These are phyloP conservation scores for Sylvia borin DNA, from an alignment of 2,797 vertebrate species.

Conservation along the genomic window DNA sequence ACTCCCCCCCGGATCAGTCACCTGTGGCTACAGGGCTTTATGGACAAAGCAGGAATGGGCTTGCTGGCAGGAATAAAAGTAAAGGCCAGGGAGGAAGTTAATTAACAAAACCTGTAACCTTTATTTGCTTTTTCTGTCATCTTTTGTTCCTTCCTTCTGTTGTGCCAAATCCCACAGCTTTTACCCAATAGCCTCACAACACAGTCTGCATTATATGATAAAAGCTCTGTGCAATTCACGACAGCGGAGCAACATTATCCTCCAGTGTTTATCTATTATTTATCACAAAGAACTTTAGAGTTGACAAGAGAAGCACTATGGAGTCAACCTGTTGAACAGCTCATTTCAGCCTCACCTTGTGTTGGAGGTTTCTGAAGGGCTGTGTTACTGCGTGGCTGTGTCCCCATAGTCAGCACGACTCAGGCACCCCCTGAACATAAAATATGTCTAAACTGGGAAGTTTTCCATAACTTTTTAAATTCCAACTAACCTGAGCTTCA, in stretches of 20 bases:
- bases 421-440: neutral
- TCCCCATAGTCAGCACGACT: rapidly evolving
- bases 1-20: conserved; percentile 19
- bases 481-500: neutral
- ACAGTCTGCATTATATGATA: neutral
- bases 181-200: neutral
- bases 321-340: neutral
- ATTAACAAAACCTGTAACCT: conserved; percentile 38
- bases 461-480: neutral
- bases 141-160: conserved; percentile 18
- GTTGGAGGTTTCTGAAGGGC: neutral
- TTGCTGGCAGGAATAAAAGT: neutral
- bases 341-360: neutral
- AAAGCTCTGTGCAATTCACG: neutral
- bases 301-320: neutral
- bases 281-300: neutral
- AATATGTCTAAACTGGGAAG: rapidly evolving
- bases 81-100: conserved; percentile 13
- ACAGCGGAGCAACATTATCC: neutral
- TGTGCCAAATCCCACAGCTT: conserved; percentile 40
- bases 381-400: neutral
- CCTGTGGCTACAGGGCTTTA: neutral
- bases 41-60: conserved; percentile 57
- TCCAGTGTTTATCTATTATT: conserved; percentile 44
- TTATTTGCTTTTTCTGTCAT: neutral